Evolutionary conservation across 1,140 invertebrate genomes (phyloP).

Genomic region (Bactericera cockerelli): DNA sequence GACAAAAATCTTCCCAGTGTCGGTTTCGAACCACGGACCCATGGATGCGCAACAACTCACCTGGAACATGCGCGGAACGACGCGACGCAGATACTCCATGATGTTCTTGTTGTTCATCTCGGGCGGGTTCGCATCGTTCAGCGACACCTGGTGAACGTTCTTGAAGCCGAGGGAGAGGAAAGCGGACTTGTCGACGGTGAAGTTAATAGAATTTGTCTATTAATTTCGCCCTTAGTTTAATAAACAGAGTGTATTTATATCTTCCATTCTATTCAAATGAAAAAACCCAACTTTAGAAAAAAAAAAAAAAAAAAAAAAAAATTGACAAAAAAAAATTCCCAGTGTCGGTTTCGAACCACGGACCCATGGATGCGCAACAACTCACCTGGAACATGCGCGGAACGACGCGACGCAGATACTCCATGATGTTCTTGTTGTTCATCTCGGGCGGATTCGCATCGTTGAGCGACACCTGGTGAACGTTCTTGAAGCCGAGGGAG

Average conservation of each 20-base stretch:
- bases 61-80: constrained; percentile 72
- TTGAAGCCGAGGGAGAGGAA: constrained; percentile 59
- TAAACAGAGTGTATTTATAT: no score
- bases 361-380: no score
- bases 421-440: constrained; percentile 66
- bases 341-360: constrained; percentile 7
- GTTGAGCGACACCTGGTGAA: constrained; percentile 48
- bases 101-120: constrained; percentile 53
- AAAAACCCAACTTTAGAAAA: no score
- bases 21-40: no score
- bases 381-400: constrained; percentile 60
- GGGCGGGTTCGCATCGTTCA: constrained; percentile 34
- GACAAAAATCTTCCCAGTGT: constrained; percentile 9
- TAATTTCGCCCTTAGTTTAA: no score
- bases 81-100: constrained; percentile 78
- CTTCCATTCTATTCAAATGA: no score
- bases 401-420: constrained; percentile 66
- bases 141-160: constrained; percentile 49
- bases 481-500: constrained; percentile 57
- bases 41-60: no score
- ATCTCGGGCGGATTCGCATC: constrained; percentile 33
- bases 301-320: no score
- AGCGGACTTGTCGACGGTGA: constrained; percentile 63
- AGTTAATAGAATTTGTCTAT: no score
- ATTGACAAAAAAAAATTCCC: constrained; percentile 10